phyloP scores from a whole-genome alignment of 2,113 vertebrate species.

The Ptilonorhynchus violaceus region DNA sequence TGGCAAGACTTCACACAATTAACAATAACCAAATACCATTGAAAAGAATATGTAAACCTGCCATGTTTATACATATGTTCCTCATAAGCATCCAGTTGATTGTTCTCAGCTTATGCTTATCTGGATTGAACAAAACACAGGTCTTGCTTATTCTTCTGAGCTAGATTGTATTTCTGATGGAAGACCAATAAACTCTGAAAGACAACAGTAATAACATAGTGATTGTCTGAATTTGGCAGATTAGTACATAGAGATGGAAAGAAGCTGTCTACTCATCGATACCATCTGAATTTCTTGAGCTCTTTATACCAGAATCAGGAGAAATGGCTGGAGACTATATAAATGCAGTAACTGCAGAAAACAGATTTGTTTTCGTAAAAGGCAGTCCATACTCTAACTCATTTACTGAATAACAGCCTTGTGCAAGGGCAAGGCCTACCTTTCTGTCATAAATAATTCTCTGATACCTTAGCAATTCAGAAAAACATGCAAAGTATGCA shows the following conservation, averaged over 20 bases:
- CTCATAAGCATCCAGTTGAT: neutral
- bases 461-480: neutral
- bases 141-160: neutral
- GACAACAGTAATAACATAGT: neutral
- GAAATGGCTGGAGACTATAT: neutral
- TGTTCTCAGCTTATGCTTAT: neutral
- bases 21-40: neutral
- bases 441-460: neutral
- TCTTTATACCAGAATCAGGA: neutral
- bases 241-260: neutral
- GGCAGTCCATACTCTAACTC: neutral
- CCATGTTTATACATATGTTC: neutral
- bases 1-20: neutral
- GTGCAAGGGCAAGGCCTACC: neutral
- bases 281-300: neutral
- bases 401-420: neutral
- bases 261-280: neutral
- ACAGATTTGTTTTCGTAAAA: neutral
- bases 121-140: neutral
- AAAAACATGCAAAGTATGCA: neutral
- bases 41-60: neutral
- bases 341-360: neutral
- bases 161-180: neutral
- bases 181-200: neutral
- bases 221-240: neutral